Base-by-base conservation (phyloP, 2,888 invertebrate species). In the Drosophila sordidula region DNA sequence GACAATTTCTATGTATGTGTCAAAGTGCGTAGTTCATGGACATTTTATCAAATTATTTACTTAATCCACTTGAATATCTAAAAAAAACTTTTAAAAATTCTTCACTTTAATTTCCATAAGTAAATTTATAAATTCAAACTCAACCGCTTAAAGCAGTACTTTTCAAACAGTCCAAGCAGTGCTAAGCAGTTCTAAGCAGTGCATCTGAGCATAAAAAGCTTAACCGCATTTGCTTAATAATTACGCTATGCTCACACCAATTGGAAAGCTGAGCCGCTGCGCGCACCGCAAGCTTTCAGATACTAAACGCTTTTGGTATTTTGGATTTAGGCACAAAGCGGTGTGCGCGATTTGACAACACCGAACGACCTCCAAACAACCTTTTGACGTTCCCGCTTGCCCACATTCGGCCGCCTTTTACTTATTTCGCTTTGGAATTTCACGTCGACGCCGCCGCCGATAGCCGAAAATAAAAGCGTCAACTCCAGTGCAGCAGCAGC, bases 401-500 rank as follows among this genome's bases (percentile, higher is more conserved):
- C 71, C 56, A 74, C 74, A 58, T 50, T 70, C 36, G 54, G 58
- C 57, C 45, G 74, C 57, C 58, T 59, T 74, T 79, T 82, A 66
- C 75, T 75, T 88, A 63, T 83, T 86, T 78, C 73, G 65, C 81
- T 84, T 84, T 85, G 85, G 85, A 85, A 85, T 87, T 79, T 87
- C 79, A 66, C 78, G 65, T 71, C 68, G 67, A 51, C 87, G 72
- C 32, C 71, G 71, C 18, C 18, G 18, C 18, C 18, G 18, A 18
- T 2, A 18, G 18, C 64, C 74, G 66, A 89, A 87, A 89, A 89
- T 81, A 85, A 89, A 87, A 89, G 77, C 87, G 89, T 84, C 87
- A 83, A 78, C 88, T 91, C 91, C 91, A 92, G 92, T 90, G 87
- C 85, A 91, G 82, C 78, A 90, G 90, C 85, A 83, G 81, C 85